Base-by-base conservation (phyloP, 2,113 vertebrate species). In the Lates calcarifer region DNA sequence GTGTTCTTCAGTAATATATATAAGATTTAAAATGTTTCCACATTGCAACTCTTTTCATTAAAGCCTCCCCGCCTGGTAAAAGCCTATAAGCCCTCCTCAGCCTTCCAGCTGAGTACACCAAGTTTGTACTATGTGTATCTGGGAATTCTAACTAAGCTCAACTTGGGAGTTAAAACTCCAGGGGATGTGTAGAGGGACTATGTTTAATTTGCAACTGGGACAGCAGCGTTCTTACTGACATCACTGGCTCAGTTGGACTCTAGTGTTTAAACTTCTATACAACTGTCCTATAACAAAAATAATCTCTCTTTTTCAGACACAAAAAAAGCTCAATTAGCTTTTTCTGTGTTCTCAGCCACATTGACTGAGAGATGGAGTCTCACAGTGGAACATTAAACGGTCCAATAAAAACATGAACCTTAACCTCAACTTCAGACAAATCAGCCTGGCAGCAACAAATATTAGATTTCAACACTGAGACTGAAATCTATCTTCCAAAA, bases 281-380 rank as follows among this genome's bases (percentile, higher is more conserved):
- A 60, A 24, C 33, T 49, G 20, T 12, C 56, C 56, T 58, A 17
- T 20, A 13, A 53, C 29, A 35, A 35, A 35, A 22, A 35, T 10
- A 15, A 22, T 41, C 37, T 72, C 20, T 60, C 20, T 73, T 11
- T 57, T 70, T 29, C 53, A 58, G 37, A 57, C 35, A 57, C 20
- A n/a, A 56, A 17, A 47, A 22, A 3, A 18, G 43, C 2, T 11
- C 3, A 5, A 6, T 18, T 7, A 22, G 12, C 11, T 4, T 28
- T 64, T 18, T 66, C 28, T 66, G 17, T 24, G 3, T 37, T 56
- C 28, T 41, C n/a, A 55, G 66, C n/a, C 35, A 26, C 33, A 20
- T 10, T 26, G 24, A 55, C 24, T 28, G 31, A 18, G 33, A 57
- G 51, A 56, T 41, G 8, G 5, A 20, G 37, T 13, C 51, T 55